Conservation (phyloP, 2,888 invertebrate species). For the Idaea biselata region DNA sequence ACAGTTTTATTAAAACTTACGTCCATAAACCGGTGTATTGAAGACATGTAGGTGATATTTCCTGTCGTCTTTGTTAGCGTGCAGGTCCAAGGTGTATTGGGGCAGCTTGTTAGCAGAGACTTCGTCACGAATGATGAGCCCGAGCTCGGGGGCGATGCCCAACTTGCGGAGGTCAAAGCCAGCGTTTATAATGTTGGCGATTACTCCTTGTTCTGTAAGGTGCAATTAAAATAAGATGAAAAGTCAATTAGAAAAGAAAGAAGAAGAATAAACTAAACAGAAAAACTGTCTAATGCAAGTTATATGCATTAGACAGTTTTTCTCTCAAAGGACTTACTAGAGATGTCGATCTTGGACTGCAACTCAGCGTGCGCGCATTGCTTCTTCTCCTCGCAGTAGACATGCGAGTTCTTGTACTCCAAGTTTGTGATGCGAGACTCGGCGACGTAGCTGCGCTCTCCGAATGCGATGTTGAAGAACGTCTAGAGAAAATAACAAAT, state of each 20-base stretch:
- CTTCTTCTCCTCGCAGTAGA: conserved; percentile 89
- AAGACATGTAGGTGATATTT: conserved; percentile 87
- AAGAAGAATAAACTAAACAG: no score
- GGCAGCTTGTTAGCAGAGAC: conserved; percentile 79
- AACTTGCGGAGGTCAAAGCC: conserved; percentile 87
- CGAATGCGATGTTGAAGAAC: conserved; percentile 85
- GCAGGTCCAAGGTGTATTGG: conserved; percentile 86
- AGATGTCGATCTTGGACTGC: conserved; percentile 77
- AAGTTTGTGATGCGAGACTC: conserved; percentile 87
- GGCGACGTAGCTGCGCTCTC: conserved; percentile 85
- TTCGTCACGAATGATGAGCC: conserved; percentile 83
- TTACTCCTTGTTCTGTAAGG: conserved; percentile 67
- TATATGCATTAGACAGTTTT: background rate
- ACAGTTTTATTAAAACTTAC: conserved; percentile 50
- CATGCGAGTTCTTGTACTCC: conserved; percentile 85
- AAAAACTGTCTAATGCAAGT: no score
- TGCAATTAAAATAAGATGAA: background rate
- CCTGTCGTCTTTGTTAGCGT: conserved; percentile 85
- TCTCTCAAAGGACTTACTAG: conserved; percentile 48
- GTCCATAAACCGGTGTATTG: conserved; percentile 82
- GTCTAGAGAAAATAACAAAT: conserved; percentile 53
- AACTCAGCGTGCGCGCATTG: conserved; percentile 88
- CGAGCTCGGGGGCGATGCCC: conserved; percentile 87
- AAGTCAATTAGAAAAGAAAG: background rate
- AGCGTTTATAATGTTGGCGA: conserved; percentile 83